A percentile compares a stretch with the other conserved stretches of the same genome.
These are phyloP conservation scores for Sarcophaga carnaria DNA, from an alignment of 2,888 invertebrate genomes.

Conservation along the genomic window DNA sequence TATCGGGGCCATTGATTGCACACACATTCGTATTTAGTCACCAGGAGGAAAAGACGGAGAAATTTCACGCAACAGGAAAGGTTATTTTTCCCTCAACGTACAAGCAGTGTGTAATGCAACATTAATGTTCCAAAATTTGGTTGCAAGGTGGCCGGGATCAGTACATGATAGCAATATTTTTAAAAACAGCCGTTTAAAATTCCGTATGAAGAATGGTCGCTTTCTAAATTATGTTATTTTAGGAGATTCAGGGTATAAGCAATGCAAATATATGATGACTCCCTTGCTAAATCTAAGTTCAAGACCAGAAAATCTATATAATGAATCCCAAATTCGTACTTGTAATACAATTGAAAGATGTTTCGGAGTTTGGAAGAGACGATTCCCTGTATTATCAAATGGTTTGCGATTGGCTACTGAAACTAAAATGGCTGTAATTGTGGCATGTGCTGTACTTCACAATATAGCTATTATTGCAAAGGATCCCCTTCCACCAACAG, in stretches of 20 bases:
- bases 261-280: background rate
- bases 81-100: too few relatives aligned
- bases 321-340: background rate
- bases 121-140: conserved; percentile 24
- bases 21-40: too few relatives aligned
- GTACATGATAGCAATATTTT: conserved; percentile 42
- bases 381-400: background rate
- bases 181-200: conserved; percentile 38
- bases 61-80: too few relatives aligned
- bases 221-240: background rate
- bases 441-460: too few relatives aligned
- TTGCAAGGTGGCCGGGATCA: conserved; percentile 35
- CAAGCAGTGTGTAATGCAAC: too few relatives aligned
- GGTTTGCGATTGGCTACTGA: background rate
- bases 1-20: too few relatives aligned
- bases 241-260: conserved; percentile 1
- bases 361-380: conserved; percentile 18
- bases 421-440: too few relatives aligned
- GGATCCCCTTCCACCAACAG: too few relatives aligned
- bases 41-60: too few relatives aligned
- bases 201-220: background rate
- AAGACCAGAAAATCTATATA: background rate
- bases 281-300: background rate
- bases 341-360: background rate
- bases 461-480: too few relatives aligned